phyloP scores from a whole-genome alignment of 2,888 invertebrate species.

The Scaptomyza polygonia region DNA sequence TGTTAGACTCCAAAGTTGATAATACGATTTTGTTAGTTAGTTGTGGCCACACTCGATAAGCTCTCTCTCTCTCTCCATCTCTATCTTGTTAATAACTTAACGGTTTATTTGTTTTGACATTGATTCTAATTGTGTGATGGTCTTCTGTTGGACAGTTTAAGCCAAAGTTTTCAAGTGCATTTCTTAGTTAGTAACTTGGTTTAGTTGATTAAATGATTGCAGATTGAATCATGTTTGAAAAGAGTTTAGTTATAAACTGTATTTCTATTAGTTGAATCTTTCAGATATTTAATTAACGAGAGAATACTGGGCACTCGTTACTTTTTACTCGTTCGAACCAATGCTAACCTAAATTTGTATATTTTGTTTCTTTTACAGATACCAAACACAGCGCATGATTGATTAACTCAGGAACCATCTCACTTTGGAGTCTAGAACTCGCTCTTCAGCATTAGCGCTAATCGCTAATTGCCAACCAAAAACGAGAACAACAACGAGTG shows the following conservation, averaged over 20 bases:
- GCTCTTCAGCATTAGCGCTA: slow-evolving; percentile 4
- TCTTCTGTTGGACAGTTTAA: neutral
- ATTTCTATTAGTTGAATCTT: no score
- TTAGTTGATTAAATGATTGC: neutral
- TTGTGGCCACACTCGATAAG: neutral
- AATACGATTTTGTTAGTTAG: neutral
- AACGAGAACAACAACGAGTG: slow-evolving; percentile 7
- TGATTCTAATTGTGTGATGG: neutral
- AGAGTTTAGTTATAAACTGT: no score
- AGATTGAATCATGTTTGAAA: no score
- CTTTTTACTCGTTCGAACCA: neutral
- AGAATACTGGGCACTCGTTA: neutral
- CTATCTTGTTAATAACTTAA: neutral
- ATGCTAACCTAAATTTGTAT: slow-evolving; percentile 35
- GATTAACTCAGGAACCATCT: slow-evolving; percentile 19
- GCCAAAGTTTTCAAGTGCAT: neutral
- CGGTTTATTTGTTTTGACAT: neutral
- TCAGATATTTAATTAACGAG: no score
- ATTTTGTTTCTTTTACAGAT: slow-evolving; percentile 37
- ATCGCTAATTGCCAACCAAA: slow-evolving; percentile 18
- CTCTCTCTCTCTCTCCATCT: neutral
- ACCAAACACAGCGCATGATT: slow-evolving; percentile 28
- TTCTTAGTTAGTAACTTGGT: neutral
- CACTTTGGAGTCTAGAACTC: slow-evolving; percentile 15
- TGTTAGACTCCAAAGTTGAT: neutral